These are phyloP conservation scores for Troides aeacus DNA, from an alignment of 2,888 invertebrate genomes.

Conservation along the genomic window DNA sequence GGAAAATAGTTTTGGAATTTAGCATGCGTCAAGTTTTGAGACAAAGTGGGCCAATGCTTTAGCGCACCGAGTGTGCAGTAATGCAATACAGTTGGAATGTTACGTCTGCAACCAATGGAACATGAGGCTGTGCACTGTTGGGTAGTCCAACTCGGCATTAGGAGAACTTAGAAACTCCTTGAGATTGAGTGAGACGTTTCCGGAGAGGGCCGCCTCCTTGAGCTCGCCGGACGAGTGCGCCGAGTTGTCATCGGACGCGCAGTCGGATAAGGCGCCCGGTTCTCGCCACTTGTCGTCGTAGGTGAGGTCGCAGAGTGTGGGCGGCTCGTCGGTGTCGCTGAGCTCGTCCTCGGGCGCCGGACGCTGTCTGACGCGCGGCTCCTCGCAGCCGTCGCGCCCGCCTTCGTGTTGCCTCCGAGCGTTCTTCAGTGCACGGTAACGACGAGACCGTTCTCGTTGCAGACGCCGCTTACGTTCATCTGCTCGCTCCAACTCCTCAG, in stretches of 20 bases:
- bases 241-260: conserved; percentile 71
- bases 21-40: conserved; percentile 33
- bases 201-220: conserved; percentile 43
- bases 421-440: conserved; percentile 71
- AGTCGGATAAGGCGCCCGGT: conserved; percentile 55
- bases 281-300: conserved; percentile 69
- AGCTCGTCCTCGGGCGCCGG: conserved; percentile 58
- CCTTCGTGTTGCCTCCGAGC: conserved; percentile 70
- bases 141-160: conserved; percentile 72
- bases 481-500: conserved; percentile 70
- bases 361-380: conserved; percentile 51
- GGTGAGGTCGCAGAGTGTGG: conserved; percentile 66
- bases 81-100: conserved; percentile 41
- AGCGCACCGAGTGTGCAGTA: conserved; percentile 35
- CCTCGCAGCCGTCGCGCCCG: conserved; percentile 52
- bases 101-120: conserved; percentile 78
- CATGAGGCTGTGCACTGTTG: conserved; percentile 76
- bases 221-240: conserved; percentile 63
- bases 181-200: conserved; percentile 54
- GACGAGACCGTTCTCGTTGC: conserved; percentile 68
- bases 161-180: conserved; percentile 69
- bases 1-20: conserved; percentile 30
- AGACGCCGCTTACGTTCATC: conserved; percentile 71
- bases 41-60: conserved; percentile 41
- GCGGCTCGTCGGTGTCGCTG: conserved; percentile 71